Evolutionary conservation across 2,888 invertebrate species (phyloP).

Genomic region (Heliconius charithonia): DNA sequence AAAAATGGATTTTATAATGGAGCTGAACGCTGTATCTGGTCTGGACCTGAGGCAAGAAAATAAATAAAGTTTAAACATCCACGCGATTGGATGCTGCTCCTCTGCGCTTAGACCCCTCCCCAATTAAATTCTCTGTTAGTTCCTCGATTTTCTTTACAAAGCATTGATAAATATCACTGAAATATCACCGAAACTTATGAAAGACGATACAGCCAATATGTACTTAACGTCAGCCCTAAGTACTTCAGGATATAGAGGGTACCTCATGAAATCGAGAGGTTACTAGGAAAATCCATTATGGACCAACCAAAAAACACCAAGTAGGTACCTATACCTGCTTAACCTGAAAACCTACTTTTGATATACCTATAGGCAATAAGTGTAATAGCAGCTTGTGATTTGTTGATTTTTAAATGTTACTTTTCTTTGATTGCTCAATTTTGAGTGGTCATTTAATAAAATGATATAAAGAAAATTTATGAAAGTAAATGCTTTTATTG

Average conservation of each 20-base stretch:
- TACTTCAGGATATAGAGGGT: neutral
- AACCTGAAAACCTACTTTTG: constrained; percentile 6
- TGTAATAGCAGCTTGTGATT: neutral
- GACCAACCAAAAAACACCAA: neutral
- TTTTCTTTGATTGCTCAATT: neutral
- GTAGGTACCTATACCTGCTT: neutral
- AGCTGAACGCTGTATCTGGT: too few species aligned
- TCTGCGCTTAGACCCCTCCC: too few species aligned
- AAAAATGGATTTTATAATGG: neutral
- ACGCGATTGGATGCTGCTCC: too few species aligned
- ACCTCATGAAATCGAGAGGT: constrained; percentile 12
- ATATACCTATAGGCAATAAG: neutral
- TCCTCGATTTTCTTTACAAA: neutral
- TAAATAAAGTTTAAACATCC: too few species aligned
- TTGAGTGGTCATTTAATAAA: neutral
- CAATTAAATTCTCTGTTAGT: neutral
- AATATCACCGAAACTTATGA: constrained; percentile 7
- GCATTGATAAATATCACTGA: neutral
- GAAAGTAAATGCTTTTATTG: neutral
- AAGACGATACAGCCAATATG: constrained; percentile 9
- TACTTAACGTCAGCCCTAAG: constrained; percentile 15
- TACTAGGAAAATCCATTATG: constrained; percentile 22
- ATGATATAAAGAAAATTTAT: neutral
- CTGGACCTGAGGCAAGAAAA: too few species aligned
- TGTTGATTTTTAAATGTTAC: neutral